Base-by-base conservation (phyloP, 2,888 invertebrate genomes). In the Drosophila leonis region DNA sequence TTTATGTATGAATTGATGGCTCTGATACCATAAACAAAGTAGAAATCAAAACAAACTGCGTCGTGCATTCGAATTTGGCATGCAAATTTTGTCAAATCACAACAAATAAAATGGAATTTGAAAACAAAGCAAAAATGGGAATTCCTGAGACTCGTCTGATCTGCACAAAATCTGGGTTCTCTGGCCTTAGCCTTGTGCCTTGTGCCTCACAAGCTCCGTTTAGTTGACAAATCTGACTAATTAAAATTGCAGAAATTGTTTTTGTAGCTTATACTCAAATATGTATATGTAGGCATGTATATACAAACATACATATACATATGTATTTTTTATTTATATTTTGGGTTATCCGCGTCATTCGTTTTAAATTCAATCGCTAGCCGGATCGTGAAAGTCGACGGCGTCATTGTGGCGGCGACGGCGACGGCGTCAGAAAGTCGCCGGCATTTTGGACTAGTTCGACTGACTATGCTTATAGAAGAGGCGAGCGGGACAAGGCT, bases 331-430 rank as follows among this genome's bases (percentile, higher is more conserved):
- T 37, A 35, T 35, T 8, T 35, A 35, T 24, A 35, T 66, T 54
- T 81, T 71, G 66, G 60, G 70, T 74, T 56, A 79, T 81, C 79
- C 88, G 88, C 90, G 90, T 89, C 86, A 89, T 73, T 80, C 74
- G 73, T 73, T 75, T 70, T 29, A 73, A 80, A 80, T 83, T 83
- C 75, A 75, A 70, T 56, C 72, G 29, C 60, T 35, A 67, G 75
- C 80, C 80, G 76, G 82, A 78, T 88, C 83, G 87, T 87, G 87
- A 90, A 90, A 83, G 87, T 88, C 61, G 60, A 62, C 75, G 72
- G 75, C 82, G 78, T 72, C 67, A 79, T 49, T 59, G 65, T 62
- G 83, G 55, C 80, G 70, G 57, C 41, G 65, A 69, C 44, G 44
- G n/a, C 46, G 67, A 51, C 49, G 56, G 66, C 56, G 64, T 62